Evolutionary conservation across 2,888 invertebrate species (phyloP).

Genomic region (Elegia similella): DNA sequence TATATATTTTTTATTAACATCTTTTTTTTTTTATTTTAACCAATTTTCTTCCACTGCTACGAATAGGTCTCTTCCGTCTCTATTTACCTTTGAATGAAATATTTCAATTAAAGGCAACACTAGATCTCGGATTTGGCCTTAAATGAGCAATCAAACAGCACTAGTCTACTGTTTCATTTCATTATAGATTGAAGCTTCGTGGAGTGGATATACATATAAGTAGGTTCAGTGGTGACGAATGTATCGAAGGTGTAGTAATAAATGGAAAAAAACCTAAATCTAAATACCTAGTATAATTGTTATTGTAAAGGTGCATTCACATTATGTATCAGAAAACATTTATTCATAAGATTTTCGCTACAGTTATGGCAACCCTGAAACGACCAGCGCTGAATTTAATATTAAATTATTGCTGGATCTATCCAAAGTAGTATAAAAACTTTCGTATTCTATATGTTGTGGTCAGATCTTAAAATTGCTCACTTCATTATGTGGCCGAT

Average conservation of each 20-base stretch:
- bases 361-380: neutral
- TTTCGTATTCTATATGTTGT: neutral
- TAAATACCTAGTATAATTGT: constrained; percentile 9
- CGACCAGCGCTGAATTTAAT: neutral
- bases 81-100: too few species aligned
- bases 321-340: constrained; percentile 8
- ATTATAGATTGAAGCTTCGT: neutral
- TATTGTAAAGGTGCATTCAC: constrained; percentile 16
- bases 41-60: too few species aligned
- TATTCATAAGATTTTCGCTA: constrained; percentile 2
- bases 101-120: too few species aligned
- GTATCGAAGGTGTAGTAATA: constrained; percentile 10
- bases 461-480: too few species aligned
- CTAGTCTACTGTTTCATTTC: constrained; percentile 22
- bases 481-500: neutral
- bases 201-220: neutral
- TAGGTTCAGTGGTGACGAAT: constrained; percentile 7
- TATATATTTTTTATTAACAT: too few species aligned
- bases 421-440: neutral
- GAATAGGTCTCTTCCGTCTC: too few species aligned
- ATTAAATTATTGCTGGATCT: neutral
- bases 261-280: constrained; percentile 10
- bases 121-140: too few species aligned
- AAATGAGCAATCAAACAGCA: constrained; percentile 15
- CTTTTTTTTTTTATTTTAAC: too few species aligned